phyloP scores from a whole-genome alignment of 2,113 vertebrate species.

The Boleophthalmus pectinirostris region DNA sequence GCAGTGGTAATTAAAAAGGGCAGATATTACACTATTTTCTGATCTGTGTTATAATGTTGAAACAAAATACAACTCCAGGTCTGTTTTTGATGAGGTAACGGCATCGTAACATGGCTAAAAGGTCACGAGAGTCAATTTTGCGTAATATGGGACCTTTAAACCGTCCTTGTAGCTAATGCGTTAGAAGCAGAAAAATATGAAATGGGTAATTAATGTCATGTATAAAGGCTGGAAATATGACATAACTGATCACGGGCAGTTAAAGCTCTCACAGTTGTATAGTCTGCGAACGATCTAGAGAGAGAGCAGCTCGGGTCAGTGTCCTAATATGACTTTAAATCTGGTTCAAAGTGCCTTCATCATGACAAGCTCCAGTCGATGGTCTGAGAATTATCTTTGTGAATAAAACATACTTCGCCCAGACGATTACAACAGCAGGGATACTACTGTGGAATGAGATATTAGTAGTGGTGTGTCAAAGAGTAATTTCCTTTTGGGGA shows the following conservation, averaged over 20 bases:
- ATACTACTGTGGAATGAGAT: background rate
- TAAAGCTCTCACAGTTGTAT: background rate
- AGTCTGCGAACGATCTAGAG: background rate
- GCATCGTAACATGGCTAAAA: too few relatives aligned
- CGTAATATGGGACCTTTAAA: too few relatives aligned
- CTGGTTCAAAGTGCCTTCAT: background rate
- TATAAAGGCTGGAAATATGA: background rate
- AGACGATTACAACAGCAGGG: background rate
- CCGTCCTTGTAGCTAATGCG: background rate
- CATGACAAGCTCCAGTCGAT: background rate
- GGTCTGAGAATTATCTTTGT: background rate
- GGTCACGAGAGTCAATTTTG: too few relatives aligned
- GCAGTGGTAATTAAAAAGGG: background rate
- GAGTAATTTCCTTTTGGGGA: background rate
- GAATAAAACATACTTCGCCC: background rate
- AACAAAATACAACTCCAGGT: too few relatives aligned
- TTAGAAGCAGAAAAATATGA: background rate
- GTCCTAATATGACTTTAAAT: background rate
- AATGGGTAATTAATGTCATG: conserved; percentile 3
- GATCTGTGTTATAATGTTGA: too few relatives aligned
- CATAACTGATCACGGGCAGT: background rate
- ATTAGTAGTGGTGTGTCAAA: background rate
- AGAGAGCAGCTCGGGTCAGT: background rate
- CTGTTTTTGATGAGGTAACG: too few relatives aligned
- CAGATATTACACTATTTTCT: too few relatives aligned